phyloP scores from a whole-genome alignment of 2,113 vertebrate genomes.

The Chunga burmeisteri region DNA sequence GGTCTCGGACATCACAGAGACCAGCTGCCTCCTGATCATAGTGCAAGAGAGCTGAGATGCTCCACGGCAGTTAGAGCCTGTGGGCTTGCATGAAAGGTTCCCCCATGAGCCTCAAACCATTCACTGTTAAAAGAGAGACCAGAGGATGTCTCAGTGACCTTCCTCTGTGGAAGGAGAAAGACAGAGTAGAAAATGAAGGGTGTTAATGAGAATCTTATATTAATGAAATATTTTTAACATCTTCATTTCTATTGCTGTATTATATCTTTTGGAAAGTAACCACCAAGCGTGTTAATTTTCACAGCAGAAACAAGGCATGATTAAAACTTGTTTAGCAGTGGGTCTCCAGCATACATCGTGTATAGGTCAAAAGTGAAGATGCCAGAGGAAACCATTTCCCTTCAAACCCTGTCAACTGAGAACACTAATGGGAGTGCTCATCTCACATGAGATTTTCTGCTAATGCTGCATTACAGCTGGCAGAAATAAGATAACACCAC shows the following conservation, averaged over 20 bases:
- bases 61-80: not conserved
- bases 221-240: not conserved
- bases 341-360: not conserved
- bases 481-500: not conserved
- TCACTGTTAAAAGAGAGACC: not conserved
- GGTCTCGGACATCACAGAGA: accelerated
- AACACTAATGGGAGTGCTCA: not conserved
- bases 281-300: not conserved
- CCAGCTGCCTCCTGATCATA: not conserved
- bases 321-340: not conserved
- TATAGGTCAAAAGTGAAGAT: not conserved
- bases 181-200: not conserved
- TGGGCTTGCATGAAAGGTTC: not conserved
- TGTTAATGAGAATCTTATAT: not conserved
- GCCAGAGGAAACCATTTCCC: not conserved
- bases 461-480: not conserved
- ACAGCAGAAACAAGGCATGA: not conserved
- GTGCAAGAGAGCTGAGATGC: not conserved
- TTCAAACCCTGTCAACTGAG: not conserved
- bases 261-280: not conserved
- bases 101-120: not conserved
- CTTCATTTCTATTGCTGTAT: not conserved
- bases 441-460: not conserved
- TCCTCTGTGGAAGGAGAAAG: not conserved
- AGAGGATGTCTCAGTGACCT: not conserved